Base-by-base conservation (phyloP, 2,888 invertebrate species). In the Ennomos quercinarius region DNA sequence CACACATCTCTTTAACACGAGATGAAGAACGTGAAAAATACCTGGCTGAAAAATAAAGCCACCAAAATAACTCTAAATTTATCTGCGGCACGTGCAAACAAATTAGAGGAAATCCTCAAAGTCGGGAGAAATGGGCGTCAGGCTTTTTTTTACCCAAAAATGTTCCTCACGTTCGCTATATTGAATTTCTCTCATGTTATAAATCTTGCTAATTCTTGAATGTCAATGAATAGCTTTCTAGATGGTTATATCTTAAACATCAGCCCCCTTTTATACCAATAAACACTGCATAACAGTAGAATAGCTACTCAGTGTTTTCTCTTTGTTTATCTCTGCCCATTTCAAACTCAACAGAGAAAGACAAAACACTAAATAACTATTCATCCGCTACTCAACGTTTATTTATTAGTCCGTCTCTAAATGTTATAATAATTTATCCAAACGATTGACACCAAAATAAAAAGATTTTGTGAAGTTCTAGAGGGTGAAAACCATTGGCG, bases 191-290 rank as follows among this genome's bases (percentile, higher is more conserved):
- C 66, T 59, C 59, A 62, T 59, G 64, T 73, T 70, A 72, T 70
- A 74, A 77, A 77, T 77, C 71, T 72, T 64, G 64, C 66, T 78
- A 71, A 81, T 2, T 78, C 73, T 71, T 66, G 68, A 76, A 76
- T 83, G 81, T 81, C 83, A 83, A 81, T 80, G 73, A 53, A 58
- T 57, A 64, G 59, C 55, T 71, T 70, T 63, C 54, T 35, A 45
- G 34, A 36, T 43, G 10, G 17, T 10, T 17, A 13, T 35, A 39
- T 43, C 13, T 37, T 10, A 17, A 8, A 50, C 37, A 8, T 48
- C n/a, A n/a, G n/a, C n/a, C n/a, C n/a, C n/a, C n/a, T n/a, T n/a
- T n/a, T n/a, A n/a, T n/a, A n/a, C n/a, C n/a, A n/a, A n/a, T n/a
- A n/a, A n/a, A n/a, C n/a, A n/a, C n/a, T n/a, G n/a, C n/a, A n/a